Evolutionary conservation across 64 coral and sea anemone genomes (phyloP).

Genomic region (Stylophora pistillata): DNA sequence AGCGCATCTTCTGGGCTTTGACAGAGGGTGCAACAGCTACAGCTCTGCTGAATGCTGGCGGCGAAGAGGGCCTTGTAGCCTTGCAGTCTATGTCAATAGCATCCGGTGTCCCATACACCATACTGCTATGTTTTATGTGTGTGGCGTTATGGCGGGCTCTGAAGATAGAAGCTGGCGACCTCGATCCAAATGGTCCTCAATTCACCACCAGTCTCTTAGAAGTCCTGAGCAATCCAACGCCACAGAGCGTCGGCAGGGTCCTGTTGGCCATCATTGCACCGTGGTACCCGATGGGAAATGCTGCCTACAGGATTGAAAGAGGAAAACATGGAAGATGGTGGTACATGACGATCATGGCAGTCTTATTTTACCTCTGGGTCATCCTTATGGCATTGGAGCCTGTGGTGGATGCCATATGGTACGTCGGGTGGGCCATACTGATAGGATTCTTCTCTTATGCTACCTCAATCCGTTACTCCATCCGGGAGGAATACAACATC

Average conservation of each 20-base stretch:
- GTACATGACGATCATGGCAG: conserved; percentile 6
- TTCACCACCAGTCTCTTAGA: conserved; percentile 34
- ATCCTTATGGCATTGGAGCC: conserved; percentile 14
- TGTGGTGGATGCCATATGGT: neutral
- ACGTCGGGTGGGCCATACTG: conserved; percentile 14
- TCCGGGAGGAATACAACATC: conserved; percentile 10
- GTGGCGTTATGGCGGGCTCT: conserved; percentile 47
- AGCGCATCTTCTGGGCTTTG: conserved; percentile 49
- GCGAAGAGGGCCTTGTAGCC: conserved; percentile 20
- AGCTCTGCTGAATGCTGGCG: conserved; percentile 34
- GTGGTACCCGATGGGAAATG: conserved; percentile 39
- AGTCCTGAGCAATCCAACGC: conserved; percentile 8
- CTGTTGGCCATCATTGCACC: conserved; percentile 30
- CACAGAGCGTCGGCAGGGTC: neutral
- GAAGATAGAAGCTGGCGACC: conserved; percentile 43
- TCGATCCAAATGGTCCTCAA: conserved; percentile 45
- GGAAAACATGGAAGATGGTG: neutral
- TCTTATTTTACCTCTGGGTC: conserved; percentile 24
- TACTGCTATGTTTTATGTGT: conserved; percentile 34
- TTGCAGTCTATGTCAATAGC: conserved; percentile 44
- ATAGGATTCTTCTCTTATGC: conserved; percentile 32
- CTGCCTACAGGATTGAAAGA: conserved; percentile 23
- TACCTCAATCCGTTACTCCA: conserved; percentile 15
- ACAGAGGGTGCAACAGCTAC: conserved; percentile 55
- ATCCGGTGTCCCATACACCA: conserved; percentile 33